phyloP scores from a whole-genome alignment of 2,797 vertebrate genomes.

The Chelon auratus region DNA sequence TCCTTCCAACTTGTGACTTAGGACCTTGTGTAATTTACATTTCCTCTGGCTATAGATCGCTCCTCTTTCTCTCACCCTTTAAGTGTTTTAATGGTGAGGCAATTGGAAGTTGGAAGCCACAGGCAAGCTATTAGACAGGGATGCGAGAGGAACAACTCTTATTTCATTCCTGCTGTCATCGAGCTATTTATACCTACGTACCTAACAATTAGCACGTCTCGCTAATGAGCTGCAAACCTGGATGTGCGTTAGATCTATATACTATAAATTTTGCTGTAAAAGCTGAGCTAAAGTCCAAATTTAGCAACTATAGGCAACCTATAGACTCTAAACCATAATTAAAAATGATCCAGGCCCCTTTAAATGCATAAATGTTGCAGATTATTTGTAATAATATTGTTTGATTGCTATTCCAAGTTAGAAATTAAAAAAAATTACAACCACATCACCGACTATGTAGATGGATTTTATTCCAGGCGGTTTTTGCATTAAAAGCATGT shows the following conservation, averaged over 20 bases:
- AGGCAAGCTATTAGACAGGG: constrained; percentile 63
- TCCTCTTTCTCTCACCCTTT: constrained; percentile 39
- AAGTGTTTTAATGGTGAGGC: constrained; percentile 71
- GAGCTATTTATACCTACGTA: constrained; percentile 55
- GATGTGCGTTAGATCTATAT: background rate
- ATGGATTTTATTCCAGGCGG: background rate
- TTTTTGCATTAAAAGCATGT: background rate
- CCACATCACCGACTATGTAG: background rate
- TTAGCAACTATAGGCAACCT: too few species aligned
- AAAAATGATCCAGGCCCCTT: background rate
- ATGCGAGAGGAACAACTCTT: constrained; percentile 45
- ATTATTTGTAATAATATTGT: background rate
- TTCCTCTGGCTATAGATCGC: constrained; percentile 64
- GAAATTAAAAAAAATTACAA: background rate
- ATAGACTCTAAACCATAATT: too few species aligned
- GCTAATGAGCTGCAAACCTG: background rate
- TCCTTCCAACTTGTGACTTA: constrained; percentile 56
- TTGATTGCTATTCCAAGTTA: background rate
- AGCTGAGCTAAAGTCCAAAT: too few species aligned
- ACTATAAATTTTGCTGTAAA: too few species aligned
- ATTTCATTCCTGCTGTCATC: constrained; percentile 48
- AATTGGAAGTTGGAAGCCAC: constrained; percentile 62
- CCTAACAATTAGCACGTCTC: constrained; percentile 33
- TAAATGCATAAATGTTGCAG: too few species aligned
- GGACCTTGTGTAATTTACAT: constrained; percentile 69